Conservation (phyloP, 2,797 vertebrate species). For the Cuniculus paca region DNA sequence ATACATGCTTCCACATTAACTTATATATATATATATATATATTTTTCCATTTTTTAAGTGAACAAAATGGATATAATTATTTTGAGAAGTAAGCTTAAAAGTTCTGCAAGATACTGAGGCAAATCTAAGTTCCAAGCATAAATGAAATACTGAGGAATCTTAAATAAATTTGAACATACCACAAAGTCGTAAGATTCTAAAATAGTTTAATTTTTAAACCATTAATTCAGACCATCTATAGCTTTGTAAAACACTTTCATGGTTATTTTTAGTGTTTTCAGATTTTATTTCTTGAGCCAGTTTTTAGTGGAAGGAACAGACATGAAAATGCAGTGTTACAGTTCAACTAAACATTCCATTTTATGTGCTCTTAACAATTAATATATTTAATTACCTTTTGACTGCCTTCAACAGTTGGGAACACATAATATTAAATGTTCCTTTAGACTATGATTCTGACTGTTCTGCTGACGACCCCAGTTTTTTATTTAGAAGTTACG, state of each 20-base stretch:
- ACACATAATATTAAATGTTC: neutral
- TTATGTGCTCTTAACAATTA: neutral
- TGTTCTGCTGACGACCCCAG: neutral
- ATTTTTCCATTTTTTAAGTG: conserved; percentile 44
- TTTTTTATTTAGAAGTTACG: neutral
- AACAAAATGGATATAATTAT: conserved; percentile 27
- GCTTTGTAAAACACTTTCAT: neutral
- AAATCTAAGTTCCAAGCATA: conserved; percentile 12
- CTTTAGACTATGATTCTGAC: neutral
- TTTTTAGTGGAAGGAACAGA: conserved; percentile 35
- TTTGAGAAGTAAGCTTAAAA: conserved; percentile 37
- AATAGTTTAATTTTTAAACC: neutral
- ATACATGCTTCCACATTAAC: conserved; percentile 71
- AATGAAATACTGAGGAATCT: conserved; percentile 3
- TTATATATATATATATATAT: conserved; percentile 16
- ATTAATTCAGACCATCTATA: neutral
- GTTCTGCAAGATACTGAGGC: neutral
- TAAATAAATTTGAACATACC: neutral
- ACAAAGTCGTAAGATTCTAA: neutral
- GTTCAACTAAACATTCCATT: neutral
- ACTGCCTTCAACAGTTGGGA: neutral
- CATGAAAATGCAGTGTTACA: neutral
- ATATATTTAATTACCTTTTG: neutral
- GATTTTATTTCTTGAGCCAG: neutral
- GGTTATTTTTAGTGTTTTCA: conserved; percentile 12